Evolutionary conservation across 2,113 vertebrate genomes (phyloP), one percentile per base, ranked within the genome.

Genomic region (Mus pahari): DNA sequence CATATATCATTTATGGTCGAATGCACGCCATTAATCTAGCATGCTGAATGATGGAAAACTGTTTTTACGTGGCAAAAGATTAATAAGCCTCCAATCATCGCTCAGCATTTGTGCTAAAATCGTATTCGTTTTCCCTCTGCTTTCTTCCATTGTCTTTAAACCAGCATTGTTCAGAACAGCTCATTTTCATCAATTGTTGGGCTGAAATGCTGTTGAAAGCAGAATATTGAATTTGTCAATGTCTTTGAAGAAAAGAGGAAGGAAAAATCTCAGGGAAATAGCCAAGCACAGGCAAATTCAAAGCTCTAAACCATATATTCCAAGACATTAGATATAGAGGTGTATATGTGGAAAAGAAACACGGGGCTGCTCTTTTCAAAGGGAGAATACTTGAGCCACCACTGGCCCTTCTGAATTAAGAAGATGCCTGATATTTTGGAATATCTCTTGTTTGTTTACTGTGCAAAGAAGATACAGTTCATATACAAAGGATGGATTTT

Each of bases 1-100:
- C 26, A 93, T 4, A 1, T 62, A 20, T 68, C 20, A 88, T 87
- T 87, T 11, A 11, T 1, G 89, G 13, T 79, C 68, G 4, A 94
- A 39, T 94, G 28, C 94, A 64, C 87, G 83, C 96, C 92, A 95
- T 97, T 96, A 94, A 97, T 97, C 95, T 92, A 94, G 74, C 45
- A 42, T 4, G 50, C 26, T 31, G 96, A 33, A 45, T 13, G 17
- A 92, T 74, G 42, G 68, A 81, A 94, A 89, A 93, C 70, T 91
- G 45, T 90, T 91, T 96, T 90, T 62, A 97, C 90, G 83, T 89
- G 90, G 86, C 62, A 84, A 81, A 83, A 50, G 92, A 92, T 96
- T 97, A 92, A 89, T 96, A 91, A 87, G 64, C 73, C 28, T 89
- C 36, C 79, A 92, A 92, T 96, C 97, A 7, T 79, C 64, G 82